Conservation (phyloP, 2,113 vertebrate genomes). For the Ciconia boyciana region DNA sequence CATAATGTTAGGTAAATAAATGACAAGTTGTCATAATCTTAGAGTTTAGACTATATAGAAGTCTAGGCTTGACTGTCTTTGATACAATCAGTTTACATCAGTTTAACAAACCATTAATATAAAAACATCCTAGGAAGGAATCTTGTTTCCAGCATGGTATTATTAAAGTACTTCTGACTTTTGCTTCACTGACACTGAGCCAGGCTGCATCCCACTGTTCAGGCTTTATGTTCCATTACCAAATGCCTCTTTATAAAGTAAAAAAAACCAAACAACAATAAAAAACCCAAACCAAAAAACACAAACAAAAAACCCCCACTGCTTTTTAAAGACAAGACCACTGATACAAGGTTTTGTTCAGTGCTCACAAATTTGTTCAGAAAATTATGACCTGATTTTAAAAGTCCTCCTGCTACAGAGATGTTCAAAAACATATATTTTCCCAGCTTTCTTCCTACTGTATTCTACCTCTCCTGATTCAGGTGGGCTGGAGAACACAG, state of each 20-base stretch:
- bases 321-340: not conserved
- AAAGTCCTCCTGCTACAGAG: not conserved
- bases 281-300: not conserved
- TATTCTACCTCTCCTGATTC: constrained; percentile 6
- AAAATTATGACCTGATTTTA: not conserved
- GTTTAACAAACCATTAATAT: constrained; percentile 5
- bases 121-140: not conserved
- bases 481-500: constrained; percentile 7
- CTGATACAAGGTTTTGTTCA: not conserved
- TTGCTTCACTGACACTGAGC: not conserved
- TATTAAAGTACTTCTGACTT: not conserved
- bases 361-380: not conserved
- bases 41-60: not conserved
- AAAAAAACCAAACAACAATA: not conserved
- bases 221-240: not conserved
- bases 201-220: not conserved
- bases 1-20: not conserved
- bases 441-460: not conserved
- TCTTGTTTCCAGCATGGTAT: not conserved
- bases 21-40: not conserved
- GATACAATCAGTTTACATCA: not conserved
- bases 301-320: not conserved
- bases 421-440: not conserved
- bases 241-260: not conserved
- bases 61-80: not conserved